phyloP scores from a whole-genome alignment of 1,140 invertebrate genomes.

The Ptiloglossa arizonensis region DNA sequence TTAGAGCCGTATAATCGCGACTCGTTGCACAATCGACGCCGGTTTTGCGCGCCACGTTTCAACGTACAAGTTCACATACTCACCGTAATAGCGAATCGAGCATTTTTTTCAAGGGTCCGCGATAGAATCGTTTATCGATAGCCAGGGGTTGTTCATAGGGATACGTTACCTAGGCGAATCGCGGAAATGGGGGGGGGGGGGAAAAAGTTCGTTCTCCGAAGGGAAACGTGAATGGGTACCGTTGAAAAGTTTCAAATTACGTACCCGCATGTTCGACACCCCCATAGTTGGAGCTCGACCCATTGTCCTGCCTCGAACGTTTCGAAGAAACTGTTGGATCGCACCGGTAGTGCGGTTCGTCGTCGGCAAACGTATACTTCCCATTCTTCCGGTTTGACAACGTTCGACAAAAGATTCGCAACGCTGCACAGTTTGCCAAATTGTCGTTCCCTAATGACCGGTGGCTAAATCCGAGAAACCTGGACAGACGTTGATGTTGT shows the following conservation, averaged over 20 bases:
- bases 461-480: not conserved
- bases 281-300: not conserved
- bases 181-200: no score
- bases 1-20: conserved; percentile 54
- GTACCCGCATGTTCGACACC: conserved; percentile 37
- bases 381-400: not conserved
- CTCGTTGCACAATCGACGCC: conserved; percentile 45
- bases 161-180: not conserved
- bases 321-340: conserved; percentile 7
- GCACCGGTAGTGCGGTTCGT: not conserved
- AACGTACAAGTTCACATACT: conserved; percentile 54
- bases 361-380: not conserved
- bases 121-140: conserved; percentile 11
- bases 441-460: not conserved
- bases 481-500: conserved; percentile 1
- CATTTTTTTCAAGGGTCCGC: not conserved
- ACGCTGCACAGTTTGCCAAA: not conserved
- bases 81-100: not conserved
- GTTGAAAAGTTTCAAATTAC: conserved; percentile 43
- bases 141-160: not conserved
- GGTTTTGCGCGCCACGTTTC: conserved; percentile 35
- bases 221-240: conserved; percentile 9
- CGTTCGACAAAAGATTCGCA: conserved; percentile 15
- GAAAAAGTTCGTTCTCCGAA: not conserved
- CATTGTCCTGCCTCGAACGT: no score